Conservation (phyloP, 1,140 invertebrate species). For the Heliconius eleuchia region DNA sequence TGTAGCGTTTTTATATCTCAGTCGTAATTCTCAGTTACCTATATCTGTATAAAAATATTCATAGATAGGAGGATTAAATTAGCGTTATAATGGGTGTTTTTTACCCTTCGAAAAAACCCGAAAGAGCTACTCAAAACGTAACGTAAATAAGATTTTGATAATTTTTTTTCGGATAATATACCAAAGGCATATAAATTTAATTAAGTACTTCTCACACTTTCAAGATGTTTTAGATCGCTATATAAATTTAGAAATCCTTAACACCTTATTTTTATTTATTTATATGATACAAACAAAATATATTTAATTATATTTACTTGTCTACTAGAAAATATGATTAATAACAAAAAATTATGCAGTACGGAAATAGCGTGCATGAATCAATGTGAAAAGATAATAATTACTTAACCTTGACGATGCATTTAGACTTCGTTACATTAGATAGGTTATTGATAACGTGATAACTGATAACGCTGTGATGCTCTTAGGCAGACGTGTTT, state of each 20-base stretch:
- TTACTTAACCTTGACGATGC: slow-evolving; percentile 3
- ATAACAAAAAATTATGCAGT: neutral
- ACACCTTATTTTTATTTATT: no score
- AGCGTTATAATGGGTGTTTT: no score
- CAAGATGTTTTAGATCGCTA: no score
- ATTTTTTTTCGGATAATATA: no score
- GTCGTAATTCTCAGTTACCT: neutral
- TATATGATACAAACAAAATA: no score
- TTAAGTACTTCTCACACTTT: no score
- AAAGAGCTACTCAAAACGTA: neutral
- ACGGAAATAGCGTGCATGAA: slow-evolving; percentile 4
- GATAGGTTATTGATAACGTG: slow-evolving; percentile 10
- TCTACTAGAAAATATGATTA: no score
- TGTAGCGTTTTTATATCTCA: neutral
- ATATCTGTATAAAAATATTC: neutral
- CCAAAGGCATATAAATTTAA: no score
- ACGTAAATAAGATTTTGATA: no score
- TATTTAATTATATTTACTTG: no score
- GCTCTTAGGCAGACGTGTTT: neutral
- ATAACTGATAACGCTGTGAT: neutral
- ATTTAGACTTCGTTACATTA: neutral
- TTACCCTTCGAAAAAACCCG: no score
- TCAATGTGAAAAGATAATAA: neutral
- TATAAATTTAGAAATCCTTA: no score
- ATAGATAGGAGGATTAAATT: neutral